Base-by-base conservation (phyloP, 2,797 vertebrate genomes). In the Scleropages formosus region DNA sequence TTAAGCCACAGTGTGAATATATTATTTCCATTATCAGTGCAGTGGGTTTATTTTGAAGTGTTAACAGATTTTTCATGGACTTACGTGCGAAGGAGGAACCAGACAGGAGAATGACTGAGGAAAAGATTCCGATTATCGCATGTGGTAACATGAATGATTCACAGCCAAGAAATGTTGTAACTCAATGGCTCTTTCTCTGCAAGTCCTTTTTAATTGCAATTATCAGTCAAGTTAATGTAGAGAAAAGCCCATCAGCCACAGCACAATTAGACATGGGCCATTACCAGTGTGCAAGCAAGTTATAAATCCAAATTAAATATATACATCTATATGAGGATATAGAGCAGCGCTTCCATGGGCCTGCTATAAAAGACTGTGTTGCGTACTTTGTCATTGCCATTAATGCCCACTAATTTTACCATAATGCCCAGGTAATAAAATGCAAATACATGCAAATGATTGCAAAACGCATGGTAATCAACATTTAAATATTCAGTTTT, bases 371-470 rank as follows among this genome's bases (percentile, higher is more conserved):
- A 59, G 20, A 26, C 46, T 18, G 16, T 9, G 15, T n/a, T 9
- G 59, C 1, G n/a, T 18, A 18, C 31, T 27, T 49, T 31, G 13
- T 18, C 69, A 58, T 24, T 31, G 20, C 18, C 59, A 18, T 61
- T 20, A 61, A 61, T 61, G 59, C n/a, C 15, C 49, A 78, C 67
- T 39, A 39, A 39, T 39, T 6, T 78, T 58, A 18, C 66, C 64
- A 58, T 51, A 63, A 58, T 64, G 27, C 60, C 53, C 47, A 70
- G 59, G 44, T 60, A 78, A 81, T 44, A 27, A 26, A 60, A 80
- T 81, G 80, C 60, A 81, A 83, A 84, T 83, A 24, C 47, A 84
- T 80, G 78, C 77, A 82, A 80, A 84, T 78, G 3, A n/a, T 84
- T 85, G 75, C 27, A 83, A 83, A 86, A 80, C 65, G 75, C 63